Evolutionary conservation across 2,888 invertebrate genomes (phyloP).

Genomic region (Pristionchus exspectatus): DNA sequence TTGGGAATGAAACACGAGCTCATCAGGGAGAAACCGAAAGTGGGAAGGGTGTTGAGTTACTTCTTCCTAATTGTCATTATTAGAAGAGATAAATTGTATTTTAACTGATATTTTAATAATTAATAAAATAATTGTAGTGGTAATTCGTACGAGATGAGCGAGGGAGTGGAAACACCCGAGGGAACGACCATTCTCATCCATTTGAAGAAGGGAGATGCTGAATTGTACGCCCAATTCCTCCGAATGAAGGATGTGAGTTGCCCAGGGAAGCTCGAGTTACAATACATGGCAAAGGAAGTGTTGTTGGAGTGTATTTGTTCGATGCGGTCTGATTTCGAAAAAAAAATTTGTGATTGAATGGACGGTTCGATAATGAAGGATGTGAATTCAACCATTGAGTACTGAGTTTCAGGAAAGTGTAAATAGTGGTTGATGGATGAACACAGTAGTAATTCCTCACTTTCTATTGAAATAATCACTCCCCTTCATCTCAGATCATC

Average conservation of each 20-base stretch:
- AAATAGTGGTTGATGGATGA: not conserved
- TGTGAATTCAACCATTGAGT: constrained; percentile 30
- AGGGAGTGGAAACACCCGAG: constrained; percentile 88
- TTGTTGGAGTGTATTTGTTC: too few relatives aligned
- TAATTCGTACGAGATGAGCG: constrained; percentile 88
- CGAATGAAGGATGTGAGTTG: constrained; percentile 85
- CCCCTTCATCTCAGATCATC: constrained; percentile 83
- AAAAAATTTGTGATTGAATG: too few relatives aligned
- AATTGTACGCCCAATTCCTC: constrained; percentile 92
- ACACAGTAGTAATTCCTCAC: not conserved
- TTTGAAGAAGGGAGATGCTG: constrained; percentile 88
- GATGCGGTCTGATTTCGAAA: too few relatives aligned
- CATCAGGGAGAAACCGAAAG: not conserved
- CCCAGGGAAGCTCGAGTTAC: not conserved
- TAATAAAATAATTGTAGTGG: constrained; percentile 56
- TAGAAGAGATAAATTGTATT: not conserved
- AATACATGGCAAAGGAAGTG: too few relatives aligned
- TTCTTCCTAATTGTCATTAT: not conserved
- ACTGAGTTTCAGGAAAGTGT: not conserved
- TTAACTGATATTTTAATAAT: not conserved
- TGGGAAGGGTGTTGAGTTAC: not conserved
- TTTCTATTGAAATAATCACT: too few relatives aligned
- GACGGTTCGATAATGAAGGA: too few relatives aligned
- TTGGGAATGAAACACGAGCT: not conserved
- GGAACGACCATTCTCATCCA: constrained; percentile 95